Evolutionary conservation across 2,797 vertebrate species (phyloP).

Genomic region (Steatocranus sp.): DNA sequence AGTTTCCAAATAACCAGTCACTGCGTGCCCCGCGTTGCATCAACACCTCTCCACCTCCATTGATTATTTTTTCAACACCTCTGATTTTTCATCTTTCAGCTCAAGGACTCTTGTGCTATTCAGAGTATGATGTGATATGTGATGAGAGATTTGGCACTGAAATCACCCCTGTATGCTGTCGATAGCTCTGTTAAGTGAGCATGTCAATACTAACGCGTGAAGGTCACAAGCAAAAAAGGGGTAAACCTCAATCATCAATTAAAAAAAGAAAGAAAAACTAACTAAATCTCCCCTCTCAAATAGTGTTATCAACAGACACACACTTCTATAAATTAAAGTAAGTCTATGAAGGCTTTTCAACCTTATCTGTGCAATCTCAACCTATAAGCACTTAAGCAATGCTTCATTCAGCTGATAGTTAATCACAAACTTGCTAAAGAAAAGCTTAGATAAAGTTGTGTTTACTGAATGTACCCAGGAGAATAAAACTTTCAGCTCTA

Average conservation of each 20-base stretch:
- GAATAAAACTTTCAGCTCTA: background rate
- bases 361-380: background rate
- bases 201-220: background rate
- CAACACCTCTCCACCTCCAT: constrained; percentile 10
- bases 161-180: constrained; percentile 4
- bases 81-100: background rate
- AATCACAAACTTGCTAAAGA: background rate
- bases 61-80: background rate
- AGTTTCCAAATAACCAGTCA: constrained; percentile 8
- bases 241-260: background rate
- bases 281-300: background rate
- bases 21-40: background rate
- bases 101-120: background rate
- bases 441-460: background rate
- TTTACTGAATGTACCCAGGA: background rate
- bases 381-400: background rate
- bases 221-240: background rate
- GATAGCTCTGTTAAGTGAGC: constrained; percentile 1
- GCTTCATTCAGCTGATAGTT: background rate
- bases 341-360: background rate
- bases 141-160: background rate
- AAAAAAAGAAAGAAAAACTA: background rate
- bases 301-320: constrained; percentile 21
- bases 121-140: background rate
- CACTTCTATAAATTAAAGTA: background rate